Evolutionary conservation across 2,113 vertebrate species (phyloP), one percentile per base, ranked within the genome.

Genomic region (Petromus typicus): DNA sequence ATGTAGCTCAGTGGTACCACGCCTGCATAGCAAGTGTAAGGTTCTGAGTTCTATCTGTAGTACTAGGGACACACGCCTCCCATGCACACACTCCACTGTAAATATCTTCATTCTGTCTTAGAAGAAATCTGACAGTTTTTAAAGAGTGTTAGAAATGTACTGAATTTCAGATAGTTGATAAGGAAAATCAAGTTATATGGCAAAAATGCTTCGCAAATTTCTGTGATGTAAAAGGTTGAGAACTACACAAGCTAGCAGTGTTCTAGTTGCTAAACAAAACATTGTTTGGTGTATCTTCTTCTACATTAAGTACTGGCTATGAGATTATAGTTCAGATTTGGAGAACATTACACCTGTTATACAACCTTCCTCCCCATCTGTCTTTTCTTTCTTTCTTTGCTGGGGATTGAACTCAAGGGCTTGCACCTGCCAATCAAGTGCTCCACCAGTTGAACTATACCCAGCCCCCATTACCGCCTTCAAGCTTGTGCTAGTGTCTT

Each of bases 151-250:
- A 48, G 48, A 63, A 85, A 86, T 89, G 76, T 40, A 67, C 25
- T 93, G 45, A 93, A 34, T 92, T 92, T 54, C 93, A 64, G 34
- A 37, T 69, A 63, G 75, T 93, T 51, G 3, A 9, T 91, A 69
- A 83, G 63, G 20, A 85, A 81, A 90, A 34, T 57, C 22, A 95
- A 86, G 56, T 75, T 66, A 23, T 6, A 10, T 75, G 17, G 17
- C 23, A 86, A 61, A 75, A 91, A 69, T 90, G 3, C 34, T 14
- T 64, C 30, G 1, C 84, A 43, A 71, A 86, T 86, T 78, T 86
- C 66, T 89, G 0, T 48, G 25, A 54, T 2, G 32, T 48, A 59
- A 73, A 43, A 43, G 54, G 18, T 51, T 79, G 43, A 90, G 16
- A 79, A 87, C 34, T 54, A 5, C 30, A 71, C 25, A 40, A 90